Conservation (phyloP, 1,140 invertebrate species). For the Bombus haemorrhoidalis region DNA sequence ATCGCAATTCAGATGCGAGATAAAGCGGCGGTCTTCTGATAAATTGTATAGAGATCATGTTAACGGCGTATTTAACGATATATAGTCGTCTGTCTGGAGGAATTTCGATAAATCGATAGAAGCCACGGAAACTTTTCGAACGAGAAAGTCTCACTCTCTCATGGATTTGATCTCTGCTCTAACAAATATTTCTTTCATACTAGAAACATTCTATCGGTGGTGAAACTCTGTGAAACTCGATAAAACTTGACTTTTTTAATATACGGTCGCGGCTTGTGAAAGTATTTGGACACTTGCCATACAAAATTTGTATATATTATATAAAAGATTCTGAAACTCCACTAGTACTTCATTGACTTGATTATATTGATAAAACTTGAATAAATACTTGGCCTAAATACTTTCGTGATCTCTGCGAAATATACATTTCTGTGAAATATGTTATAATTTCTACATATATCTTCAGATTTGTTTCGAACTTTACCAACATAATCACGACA, state of each 20-base stretch:
- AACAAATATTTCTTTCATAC: not conserved
- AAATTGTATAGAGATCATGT: slow-evolving; percentile 22
- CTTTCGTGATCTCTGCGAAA: too few relatives aligned
- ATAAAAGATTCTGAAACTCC: not conserved
- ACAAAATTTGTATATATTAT: not conserved
- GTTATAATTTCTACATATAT: too few relatives aligned
- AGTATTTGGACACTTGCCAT: not conserved
- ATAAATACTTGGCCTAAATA: too few relatives aligned
- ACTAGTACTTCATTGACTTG: too few relatives aligned
- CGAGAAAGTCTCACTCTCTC: not conserved
- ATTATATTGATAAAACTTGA: too few relatives aligned
- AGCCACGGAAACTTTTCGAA: not conserved
- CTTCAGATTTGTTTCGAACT: too few relatives aligned
- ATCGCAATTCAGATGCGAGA: slow-evolving; percentile 30
- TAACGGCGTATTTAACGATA: not conserved
- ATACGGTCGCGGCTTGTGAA: not conserved
- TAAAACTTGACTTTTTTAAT: not conserved
- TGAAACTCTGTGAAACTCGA: not conserved
- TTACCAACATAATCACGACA: too few relatives aligned
- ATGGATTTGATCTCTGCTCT: not conserved
- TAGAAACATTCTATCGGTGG: not conserved
- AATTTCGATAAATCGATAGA: not conserved
- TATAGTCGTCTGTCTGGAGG: not conserved
- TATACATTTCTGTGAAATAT: too few relatives aligned
- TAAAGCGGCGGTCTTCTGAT: slow-evolving; percentile 13